Base-by-base conservation (phyloP, 2,113 vertebrate genomes). In the Perognathus longimembris region DNA sequence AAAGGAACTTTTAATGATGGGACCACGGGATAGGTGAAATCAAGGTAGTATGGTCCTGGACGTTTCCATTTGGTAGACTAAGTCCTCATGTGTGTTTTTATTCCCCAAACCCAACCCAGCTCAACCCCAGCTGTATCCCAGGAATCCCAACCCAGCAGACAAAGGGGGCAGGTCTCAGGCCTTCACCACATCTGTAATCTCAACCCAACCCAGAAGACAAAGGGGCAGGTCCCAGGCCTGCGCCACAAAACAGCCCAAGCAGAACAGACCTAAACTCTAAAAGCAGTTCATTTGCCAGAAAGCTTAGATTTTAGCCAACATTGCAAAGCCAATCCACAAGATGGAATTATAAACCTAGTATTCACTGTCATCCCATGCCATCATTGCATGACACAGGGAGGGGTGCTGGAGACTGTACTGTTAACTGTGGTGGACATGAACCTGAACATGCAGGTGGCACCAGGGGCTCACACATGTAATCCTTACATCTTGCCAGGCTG, bases 231-330 rank as follows among this genome's bases (percentile, higher is more conserved):
- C 76, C 81, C 89, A 86, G 71, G 17, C 57, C 57, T 66, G 71
- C 86, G 50, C 78, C 92, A 89, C 74, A 82, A 50, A 90, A 38
- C 4, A 84, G 54, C 36, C 81, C 59, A 85, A 63, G 40, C 30
- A 90, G 50, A 94, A 91, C 0, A 0, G 14, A 30, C 54, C 85
- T 59, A 91, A 91, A 85, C 70, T 76, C 73, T 84, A 15, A 90
- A 89, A 61, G 67, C 6, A 61, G 34, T n/a, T 14, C 30, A 30
- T 85, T 66, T 91, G 26, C 77, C 78, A 93, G 40, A 88, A 95
- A 81, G 64, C 70, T 81, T 74, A 61, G 24, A 94, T 88, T 95
- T 90, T 83, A 93, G 79, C 70, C 85, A 92, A 85, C 82, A 90
- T 21, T 88, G 88, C 76, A 61, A 88, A 90, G 70, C n/a, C 54